These are phyloP conservation scores for Bombus turneri DNA, from an alignment of 1,140 invertebrate genomes.

Conservation along the genomic window DNA sequence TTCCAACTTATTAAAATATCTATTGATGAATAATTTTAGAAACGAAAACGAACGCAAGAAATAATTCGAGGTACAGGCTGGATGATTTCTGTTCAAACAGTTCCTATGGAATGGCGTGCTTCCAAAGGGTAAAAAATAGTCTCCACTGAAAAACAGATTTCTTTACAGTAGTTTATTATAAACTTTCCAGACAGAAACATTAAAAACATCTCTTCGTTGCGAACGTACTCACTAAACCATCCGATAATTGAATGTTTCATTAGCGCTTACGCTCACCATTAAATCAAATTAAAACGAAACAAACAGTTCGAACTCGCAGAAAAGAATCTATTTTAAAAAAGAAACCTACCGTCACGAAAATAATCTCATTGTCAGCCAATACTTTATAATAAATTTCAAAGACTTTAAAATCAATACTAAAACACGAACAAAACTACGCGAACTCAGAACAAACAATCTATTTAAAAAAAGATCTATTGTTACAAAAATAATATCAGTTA, in stretches of 20 bases:
- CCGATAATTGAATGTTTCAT: neutral
- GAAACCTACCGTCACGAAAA: neutral
- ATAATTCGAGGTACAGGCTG: neutral
- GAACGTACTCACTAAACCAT: neutral
- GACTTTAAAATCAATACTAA: neutral
- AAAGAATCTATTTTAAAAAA: neutral
- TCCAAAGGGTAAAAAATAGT: neutral
- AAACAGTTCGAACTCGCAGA: neutral
- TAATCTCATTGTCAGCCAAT: neutral
- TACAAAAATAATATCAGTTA: neutral
- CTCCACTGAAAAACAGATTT: neutral
- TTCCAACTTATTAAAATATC: neutral
- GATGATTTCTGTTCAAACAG: neutral
- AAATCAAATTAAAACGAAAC: neutral
- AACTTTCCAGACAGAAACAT: neutral
- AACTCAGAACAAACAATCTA: neutral
- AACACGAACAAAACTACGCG: neutral
- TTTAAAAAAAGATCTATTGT: neutral
- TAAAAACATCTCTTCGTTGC: neutral
- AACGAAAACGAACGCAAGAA: too few species aligned
- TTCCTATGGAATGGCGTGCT: neutral
- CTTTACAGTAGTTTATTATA: neutral
- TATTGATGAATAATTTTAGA: neutral
- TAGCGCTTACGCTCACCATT: neutral
- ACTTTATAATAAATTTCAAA: neutral